phyloP scores from a whole-genome alignment of 2,113 vertebrate genomes.

The Copsychus sechellarum region DNA sequence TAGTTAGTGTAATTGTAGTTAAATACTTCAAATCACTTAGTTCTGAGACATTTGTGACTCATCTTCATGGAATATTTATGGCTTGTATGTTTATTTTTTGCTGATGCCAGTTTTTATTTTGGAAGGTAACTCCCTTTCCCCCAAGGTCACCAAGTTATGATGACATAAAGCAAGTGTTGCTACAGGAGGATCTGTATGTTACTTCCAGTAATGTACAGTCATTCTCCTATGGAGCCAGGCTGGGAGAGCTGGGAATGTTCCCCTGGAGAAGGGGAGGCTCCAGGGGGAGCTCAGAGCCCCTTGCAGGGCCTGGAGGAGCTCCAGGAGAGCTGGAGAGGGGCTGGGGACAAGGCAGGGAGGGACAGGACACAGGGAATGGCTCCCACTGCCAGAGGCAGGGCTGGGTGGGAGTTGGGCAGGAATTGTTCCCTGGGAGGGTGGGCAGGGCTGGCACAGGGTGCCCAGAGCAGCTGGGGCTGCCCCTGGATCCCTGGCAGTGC shows the following conservation, averaged over 20 bases:
- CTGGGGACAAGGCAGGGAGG: not conserved
- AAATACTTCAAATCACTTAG: slow-evolving; percentile 22
- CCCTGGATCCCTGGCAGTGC: not conserved
- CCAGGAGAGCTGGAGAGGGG: not conserved
- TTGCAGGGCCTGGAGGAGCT: not conserved
- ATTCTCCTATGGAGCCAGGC: not conserved
- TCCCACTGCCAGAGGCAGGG: no score
- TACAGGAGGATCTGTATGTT: fast-evolving
- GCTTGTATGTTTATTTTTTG: not conserved
- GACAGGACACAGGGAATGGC: no score
- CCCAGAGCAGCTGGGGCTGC: no score
- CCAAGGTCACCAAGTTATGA: not conserved
- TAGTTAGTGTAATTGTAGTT: slow-evolving; percentile 46
- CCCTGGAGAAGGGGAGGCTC: not conserved
- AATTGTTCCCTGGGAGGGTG: no score
- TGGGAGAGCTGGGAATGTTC: not conserved
- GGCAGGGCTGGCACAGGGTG: no score
- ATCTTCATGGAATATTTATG: not conserved
- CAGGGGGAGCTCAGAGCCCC: not conserved
- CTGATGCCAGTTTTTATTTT: not conserved
- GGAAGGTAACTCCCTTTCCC: not conserved
- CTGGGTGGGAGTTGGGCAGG: no score
- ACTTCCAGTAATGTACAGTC: not conserved
- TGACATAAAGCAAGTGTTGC: not conserved
- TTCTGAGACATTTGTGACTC: not conserved